These are phyloP conservation scores for Aepyceros melampus DNA, from an alignment of 2,113 vertebrate genomes.

Conservation along the genomic window DNA sequence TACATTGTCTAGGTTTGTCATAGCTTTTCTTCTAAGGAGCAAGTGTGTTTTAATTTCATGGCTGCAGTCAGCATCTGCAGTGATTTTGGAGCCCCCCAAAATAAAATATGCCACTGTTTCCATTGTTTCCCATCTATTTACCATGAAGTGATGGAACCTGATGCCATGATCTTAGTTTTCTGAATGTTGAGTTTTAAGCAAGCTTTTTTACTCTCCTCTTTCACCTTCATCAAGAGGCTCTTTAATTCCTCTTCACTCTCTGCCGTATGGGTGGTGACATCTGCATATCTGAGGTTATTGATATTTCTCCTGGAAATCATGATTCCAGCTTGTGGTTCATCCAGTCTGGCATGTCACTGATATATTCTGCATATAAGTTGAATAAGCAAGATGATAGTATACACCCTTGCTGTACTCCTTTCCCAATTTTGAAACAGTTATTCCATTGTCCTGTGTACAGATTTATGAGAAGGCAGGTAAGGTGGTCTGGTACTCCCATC, in stretches of 20 bases:
- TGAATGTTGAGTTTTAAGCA: background rate
- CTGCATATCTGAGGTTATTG: background rate
- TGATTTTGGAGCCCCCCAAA: background rate
- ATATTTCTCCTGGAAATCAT: background rate
- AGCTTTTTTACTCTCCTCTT: background rate
- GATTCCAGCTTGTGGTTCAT: background rate
- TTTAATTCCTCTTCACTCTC: background rate
- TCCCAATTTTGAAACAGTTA: no score
- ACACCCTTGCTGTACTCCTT: no score
- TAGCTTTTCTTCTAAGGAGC: background rate
- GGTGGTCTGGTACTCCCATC: no score
- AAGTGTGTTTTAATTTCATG: background rate
- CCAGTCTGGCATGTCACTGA: background rate
- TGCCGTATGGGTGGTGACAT: background rate
- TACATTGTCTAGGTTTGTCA: background rate
- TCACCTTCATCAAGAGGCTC: background rate
- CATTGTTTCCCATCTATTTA: background rate
- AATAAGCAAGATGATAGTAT: background rate
- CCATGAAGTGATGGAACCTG: background rate
- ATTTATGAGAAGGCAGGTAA: no score
- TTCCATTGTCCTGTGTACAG: no score
- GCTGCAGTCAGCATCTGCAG: background rate
- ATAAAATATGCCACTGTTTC: background rate
- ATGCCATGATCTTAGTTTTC: background rate
- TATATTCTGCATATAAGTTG: background rate